Percentiles rank a stretch among this genome's conserved stretches.
phyloP scores from a whole-genome alignment of 2,113 vertebrate species.

The Ochotona curzoniae region DNA sequence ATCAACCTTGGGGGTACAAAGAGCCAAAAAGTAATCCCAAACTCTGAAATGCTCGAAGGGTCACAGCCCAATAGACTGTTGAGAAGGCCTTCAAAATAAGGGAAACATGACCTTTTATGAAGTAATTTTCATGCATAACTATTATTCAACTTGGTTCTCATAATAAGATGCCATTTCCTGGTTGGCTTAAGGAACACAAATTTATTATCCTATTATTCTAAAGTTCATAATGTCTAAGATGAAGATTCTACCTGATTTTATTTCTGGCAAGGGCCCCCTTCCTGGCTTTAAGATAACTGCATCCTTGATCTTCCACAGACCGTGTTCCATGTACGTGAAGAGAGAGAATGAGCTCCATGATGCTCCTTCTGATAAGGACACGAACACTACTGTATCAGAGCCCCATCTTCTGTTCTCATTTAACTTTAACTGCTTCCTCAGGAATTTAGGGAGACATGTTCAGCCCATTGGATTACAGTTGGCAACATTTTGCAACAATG shows the following conservation, averaged over 20 bases:
- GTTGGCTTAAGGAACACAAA: not conserved
- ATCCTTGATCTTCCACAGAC: not conserved
- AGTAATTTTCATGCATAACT: not conserved
- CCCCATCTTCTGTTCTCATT: not conserved
- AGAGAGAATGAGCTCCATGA: not conserved
- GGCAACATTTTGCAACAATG: not conserved
- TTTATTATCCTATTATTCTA: not conserved
- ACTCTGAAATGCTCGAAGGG: not conserved
- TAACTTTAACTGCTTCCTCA: not conserved
- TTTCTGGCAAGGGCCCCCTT: not conserved
- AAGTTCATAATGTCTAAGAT: not conserved
- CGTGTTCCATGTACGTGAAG: not conserved
- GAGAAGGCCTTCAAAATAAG: not conserved
- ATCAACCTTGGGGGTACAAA: not conserved
- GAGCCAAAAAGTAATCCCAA: not conserved
- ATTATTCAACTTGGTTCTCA: not conserved
- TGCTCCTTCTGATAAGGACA: not conserved
- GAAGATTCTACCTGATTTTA: not conserved
- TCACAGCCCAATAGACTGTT: not conserved
- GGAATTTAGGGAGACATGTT: not conserved
- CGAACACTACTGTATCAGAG: not conserved
- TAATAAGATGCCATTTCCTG: not conserved
- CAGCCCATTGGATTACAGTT: not conserved
- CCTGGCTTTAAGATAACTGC: not conserved
- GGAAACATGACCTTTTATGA: not conserved